Conservation (phyloP, 2,888 invertebrate species). For the Linyphia triangularis region DNA sequence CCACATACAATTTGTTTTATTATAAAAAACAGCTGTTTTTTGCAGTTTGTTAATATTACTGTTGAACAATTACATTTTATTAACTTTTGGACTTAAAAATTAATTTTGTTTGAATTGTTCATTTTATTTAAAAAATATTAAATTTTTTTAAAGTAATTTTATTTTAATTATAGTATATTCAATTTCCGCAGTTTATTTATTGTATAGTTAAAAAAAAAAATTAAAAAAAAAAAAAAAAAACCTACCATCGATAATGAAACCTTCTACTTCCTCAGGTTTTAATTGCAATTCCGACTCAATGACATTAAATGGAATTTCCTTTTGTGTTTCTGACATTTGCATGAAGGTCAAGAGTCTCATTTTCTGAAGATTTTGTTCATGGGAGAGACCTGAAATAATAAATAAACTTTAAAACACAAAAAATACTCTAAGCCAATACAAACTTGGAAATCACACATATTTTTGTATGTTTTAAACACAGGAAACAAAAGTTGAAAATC, state of each 20-base stretch:
- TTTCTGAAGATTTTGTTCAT: conserved; percentile 96
- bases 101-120: too few species aligned
- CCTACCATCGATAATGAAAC: conserved; percentile 94
- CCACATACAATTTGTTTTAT: too few species aligned
- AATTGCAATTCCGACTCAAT: conserved; percentile 94
- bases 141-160: too few species aligned
- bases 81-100: too few species aligned
- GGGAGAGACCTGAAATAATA: conserved; percentile 85
- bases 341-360: conserved; percentile 98
- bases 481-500: too few species aligned
- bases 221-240: not conserved
- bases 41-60: too few species aligned
- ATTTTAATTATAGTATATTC: not conserved
- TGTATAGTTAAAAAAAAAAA: not conserved
- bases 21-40: too few species aligned
- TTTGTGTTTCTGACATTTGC: conserved; percentile 96
- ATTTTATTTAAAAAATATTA: too few species aligned
- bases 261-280: conserved; percentile 91
- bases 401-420: not conserved
- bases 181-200: not conserved
- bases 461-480: too few species aligned
- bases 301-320: conserved; percentile 94
- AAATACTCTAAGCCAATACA: too few species aligned
- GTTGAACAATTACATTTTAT: too few species aligned
- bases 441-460: too few species aligned